phyloP scores from a whole-genome alignment of 2,888 invertebrate species.

The Cephus sareptanus region DNA sequence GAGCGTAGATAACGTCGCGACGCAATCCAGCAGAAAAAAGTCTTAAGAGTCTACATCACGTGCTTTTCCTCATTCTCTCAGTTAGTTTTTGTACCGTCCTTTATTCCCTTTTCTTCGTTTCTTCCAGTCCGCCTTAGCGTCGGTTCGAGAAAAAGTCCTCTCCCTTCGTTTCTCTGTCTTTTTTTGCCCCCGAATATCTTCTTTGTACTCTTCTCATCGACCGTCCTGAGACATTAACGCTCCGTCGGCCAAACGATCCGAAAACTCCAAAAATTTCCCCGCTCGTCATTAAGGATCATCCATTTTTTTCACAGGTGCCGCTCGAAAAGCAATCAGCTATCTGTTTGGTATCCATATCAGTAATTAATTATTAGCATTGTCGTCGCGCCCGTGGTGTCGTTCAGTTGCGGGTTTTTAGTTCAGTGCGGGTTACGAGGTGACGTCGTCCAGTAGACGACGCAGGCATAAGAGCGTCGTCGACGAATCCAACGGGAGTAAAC shows the following conservation, averaged over 20 bases:
- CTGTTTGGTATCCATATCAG: not conserved
- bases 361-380: not conserved
- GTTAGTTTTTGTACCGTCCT: not conserved
- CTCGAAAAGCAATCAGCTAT: not conserved
- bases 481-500: not conserved
- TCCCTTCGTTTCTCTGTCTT: not conserved
- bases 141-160: not conserved
- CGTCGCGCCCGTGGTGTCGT: not conserved
- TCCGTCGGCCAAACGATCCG: not conserved
- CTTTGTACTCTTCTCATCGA: not conserved
- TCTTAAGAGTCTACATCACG: not conserved
- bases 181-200: not conserved
- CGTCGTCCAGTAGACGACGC: not conserved
- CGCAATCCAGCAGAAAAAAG: not conserved
- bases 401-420: not conserved
- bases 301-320: not conserved
- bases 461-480: not conserved
- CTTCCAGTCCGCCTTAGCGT: not conserved
- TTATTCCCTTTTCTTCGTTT: not conserved
- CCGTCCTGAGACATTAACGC: not conserved
- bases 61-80: not conserved
- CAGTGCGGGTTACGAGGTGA: not conserved
- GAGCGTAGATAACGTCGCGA: not conserved
- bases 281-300: not conserved
- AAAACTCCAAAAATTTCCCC: not conserved